Conservation (phyloP, 2,888 invertebrate genomes). For the Spisula subtruncata region DNA sequence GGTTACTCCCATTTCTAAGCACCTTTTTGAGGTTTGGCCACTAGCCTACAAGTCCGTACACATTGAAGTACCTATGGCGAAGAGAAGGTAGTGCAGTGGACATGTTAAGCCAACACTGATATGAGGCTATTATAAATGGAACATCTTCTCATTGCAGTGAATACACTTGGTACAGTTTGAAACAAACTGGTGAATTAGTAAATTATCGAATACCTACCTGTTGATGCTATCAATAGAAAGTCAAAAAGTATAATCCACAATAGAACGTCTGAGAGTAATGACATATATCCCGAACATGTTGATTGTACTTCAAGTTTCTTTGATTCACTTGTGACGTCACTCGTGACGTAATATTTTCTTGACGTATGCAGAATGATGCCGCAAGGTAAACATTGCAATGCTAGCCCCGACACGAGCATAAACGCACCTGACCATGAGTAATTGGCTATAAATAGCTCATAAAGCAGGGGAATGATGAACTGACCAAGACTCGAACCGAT, state of each 20-base stretch:
- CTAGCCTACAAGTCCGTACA: too few species aligned
- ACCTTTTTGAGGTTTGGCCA: too few species aligned
- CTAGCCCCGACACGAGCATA: constrained; percentile 37
- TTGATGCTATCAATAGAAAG: constrained; percentile 1
- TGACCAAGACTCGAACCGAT: constrained; percentile 63
- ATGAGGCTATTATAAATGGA: too few species aligned
- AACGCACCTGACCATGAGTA: constrained; percentile 56
- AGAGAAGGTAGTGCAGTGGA: too few species aligned
- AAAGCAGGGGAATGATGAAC: constrained; percentile 51
- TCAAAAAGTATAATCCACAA: constrained; percentile 21
- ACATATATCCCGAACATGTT: not conserved
- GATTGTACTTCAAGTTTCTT: not conserved
- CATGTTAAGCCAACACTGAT: too few species aligned
- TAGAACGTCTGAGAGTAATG: constrained; percentile 33
- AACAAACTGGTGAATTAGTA: too few species aligned
- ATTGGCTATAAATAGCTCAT: constrained; percentile 36
- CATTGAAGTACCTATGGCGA: too few species aligned
- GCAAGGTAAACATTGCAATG: constrained; percentile 44
- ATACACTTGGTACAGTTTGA: too few species aligned
- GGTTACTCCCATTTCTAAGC: too few species aligned
- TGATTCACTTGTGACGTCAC: not conserved
- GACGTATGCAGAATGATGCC: constrained; percentile 36
- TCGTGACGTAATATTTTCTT: not conserved
- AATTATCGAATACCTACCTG: constrained; percentile 9
- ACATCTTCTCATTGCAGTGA: too few species aligned